A percentile compares a stretch with the other conserved stretches of the same genome.
phyloP scores from a whole-genome alignment of 2,888 invertebrate genomes.

The Patella pellucida region DNA sequence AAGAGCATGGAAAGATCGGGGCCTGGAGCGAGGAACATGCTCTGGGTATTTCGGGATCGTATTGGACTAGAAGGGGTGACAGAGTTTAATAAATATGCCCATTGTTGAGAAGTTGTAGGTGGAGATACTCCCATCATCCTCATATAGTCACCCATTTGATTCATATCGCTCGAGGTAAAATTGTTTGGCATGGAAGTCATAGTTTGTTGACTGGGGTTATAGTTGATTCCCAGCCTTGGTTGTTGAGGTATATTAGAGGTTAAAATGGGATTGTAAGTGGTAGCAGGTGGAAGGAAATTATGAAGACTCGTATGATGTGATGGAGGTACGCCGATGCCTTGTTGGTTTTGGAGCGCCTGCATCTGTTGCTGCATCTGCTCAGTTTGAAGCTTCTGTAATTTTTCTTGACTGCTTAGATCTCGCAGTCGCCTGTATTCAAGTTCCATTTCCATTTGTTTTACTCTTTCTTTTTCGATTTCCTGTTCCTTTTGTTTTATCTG shows the following conservation, averaged over 20 bases:
- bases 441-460: constrained; percentile 52
- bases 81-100: constrained; percentile 51
- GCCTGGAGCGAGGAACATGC: constrained; percentile 17
- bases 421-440: constrained; percentile 46
- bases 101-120: constrained; percentile 49
- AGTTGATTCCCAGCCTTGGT: constrained; percentile 21
- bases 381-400: constrained; percentile 48
- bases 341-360: constrained; percentile 40
- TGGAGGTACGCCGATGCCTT: constrained; percentile 40
- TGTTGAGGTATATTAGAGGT: neutral
- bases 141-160: constrained; percentile 51
- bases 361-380: constrained; percentile 44
- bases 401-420: constrained; percentile 50
- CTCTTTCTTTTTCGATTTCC: constrained; percentile 49
- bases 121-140: constrained; percentile 52
- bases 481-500: constrained; percentile 46
- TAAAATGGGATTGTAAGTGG: neutral
- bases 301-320: constrained; percentile 41
- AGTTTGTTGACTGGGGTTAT: constrained; percentile 5
- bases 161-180: constrained; percentile 37
- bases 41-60: constrained; percentile 7
- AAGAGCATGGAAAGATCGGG: constrained; percentile 25
- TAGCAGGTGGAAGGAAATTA: neutral
- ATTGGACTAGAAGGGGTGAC: constrained; percentile 21
- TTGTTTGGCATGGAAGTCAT: constrained; percentile 41